Base-by-base conservation (phyloP, 53 echinoderm and acorn worm genomes). In the Luidia sarsii region DNA sequence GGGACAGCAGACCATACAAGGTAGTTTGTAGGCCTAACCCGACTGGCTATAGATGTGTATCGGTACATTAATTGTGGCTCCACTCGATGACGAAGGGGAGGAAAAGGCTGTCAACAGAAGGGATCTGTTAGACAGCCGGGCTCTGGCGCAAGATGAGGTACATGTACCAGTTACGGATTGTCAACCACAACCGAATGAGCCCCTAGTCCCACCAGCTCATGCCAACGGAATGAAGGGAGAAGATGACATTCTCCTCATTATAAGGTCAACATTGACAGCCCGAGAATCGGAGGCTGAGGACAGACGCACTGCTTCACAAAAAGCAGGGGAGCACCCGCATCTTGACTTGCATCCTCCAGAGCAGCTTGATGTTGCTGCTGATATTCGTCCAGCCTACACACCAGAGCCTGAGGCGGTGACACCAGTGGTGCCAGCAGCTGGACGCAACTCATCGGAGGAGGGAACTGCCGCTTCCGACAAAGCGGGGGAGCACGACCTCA, bases 21-120 rank as follows among this genome's bases (percentile, higher is more conserved):
- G 87, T 91, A 8, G 55, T 67, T 7, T 65, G 39, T 4, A 64
- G 85, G 21, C 81, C 85, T 13, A 48, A 87, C 50, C 87, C 81
- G 16, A 71, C 55, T 15, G 70, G 87, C 3, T 73, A 81, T 57
- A 88, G 88, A 2, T 88, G 88, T 39, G n/a, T n/a, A n/a, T n/a
- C n/a, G n/a, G n/a, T n/a, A n/a, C n/a, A n/a, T n/a, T n/a, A n/a
- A 48, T 82, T 37, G 65, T 88, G 0, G 70, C 74, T 4, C 86
- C 86, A 11, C 70, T 85, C 5, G 41, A 64, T 10, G 86, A 67
- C 20, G 79, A 89, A 15, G 86, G 89, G 3, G 45, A 64, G 20
- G 43, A 67, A 0, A 87, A 85, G 53, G 74, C 87, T 3, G 30
- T 90, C 9, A 71, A 88, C 39, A 54, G 90, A 15, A 61, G 75